Evolutionary conservation across 2,888 invertebrate genomes (phyloP).

Genomic region (Steinernema hermaphroditum): DNA sequence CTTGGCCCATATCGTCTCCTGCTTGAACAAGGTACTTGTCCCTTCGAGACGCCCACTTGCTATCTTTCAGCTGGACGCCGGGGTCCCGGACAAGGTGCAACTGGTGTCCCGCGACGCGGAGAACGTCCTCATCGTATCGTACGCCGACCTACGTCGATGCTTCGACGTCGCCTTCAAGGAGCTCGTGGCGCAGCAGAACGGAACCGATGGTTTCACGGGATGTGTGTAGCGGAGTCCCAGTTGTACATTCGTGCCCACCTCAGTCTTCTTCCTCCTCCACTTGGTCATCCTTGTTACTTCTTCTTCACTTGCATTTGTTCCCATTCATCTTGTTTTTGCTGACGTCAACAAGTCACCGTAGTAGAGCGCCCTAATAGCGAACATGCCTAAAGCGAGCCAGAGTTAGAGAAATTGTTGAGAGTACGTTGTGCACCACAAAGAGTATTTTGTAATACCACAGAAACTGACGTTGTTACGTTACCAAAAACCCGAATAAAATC

Average conservation of each 20-base stretch:
- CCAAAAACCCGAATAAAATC: constrained; percentile 28
- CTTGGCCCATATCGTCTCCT: constrained; percentile 89
- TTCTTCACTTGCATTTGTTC: constrained; percentile 28
- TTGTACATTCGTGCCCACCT: no score
- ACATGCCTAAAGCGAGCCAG: not conserved
- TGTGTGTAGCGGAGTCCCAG: not conserved
- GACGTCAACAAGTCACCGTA: constrained; percentile 7
- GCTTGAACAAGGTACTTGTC: constrained; percentile 79
- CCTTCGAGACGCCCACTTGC: not conserved
- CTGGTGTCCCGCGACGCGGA: constrained; percentile 94
- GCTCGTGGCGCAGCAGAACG: constrained; percentile 67
- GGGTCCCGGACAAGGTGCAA: constrained; percentile 75
- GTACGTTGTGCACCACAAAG: not conserved
- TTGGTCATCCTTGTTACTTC: not conserved
- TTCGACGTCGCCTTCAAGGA: constrained; percentile 89
- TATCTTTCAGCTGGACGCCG: constrained; percentile 69
- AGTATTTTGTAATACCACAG: constrained; percentile 20
- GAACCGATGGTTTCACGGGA: not conserved
- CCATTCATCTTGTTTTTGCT: constrained; percentile 11
- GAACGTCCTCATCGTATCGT: constrained; percentile 91
- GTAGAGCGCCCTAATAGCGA: not conserved
- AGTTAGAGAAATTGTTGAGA: not conserved
- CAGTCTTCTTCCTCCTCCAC: not conserved
- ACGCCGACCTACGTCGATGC: constrained; percentile 90
- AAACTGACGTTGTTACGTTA: constrained; percentile 29